Conservation (phyloP, 2,113 vertebrate species). For the Aspidoscelis tigris region DNA sequence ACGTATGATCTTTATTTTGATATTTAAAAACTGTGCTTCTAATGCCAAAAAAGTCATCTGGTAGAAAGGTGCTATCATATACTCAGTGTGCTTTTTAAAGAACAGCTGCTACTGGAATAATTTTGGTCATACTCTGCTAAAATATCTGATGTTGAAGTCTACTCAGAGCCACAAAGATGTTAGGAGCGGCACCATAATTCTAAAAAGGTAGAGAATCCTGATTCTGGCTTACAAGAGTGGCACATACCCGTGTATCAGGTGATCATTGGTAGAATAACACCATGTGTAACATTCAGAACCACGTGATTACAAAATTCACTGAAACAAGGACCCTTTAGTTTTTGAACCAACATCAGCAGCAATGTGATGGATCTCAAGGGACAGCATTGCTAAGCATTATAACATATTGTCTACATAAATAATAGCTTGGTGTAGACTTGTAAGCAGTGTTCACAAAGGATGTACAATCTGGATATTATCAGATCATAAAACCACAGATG, state of each 20-base stretch:
- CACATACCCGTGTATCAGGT: neutral
- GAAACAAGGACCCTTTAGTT: slow-evolving; percentile 7
- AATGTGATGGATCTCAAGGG: neutral
- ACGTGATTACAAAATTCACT: slow-evolving; percentile 1
- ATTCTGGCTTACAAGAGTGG: neutral
- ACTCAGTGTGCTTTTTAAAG: neutral
- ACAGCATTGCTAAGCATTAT: neutral
- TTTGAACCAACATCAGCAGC: slow-evolving; percentile 6
- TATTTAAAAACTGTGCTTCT: slow-evolving; percentile 21
- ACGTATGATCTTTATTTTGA: neutral
- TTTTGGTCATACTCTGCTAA: slow-evolving; percentile 13
- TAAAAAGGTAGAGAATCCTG: neutral
- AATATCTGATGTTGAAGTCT: neutral
- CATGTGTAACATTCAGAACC: fast-evolving
- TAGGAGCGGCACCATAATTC: neutral
- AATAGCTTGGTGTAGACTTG: neutral
- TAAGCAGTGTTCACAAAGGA: neutral
- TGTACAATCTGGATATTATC: slow-evolving; percentile 24
- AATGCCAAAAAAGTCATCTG: neutral
- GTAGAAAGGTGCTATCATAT: neutral
- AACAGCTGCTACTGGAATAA: neutral
- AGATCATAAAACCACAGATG: slow-evolving; percentile 62
- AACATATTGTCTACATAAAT: neutral
- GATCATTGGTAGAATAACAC: neutral
- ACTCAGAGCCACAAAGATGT: fast-evolving